Conservation (phyloP, 2,888 invertebrate species). For the Amitus sp. region DNA sequence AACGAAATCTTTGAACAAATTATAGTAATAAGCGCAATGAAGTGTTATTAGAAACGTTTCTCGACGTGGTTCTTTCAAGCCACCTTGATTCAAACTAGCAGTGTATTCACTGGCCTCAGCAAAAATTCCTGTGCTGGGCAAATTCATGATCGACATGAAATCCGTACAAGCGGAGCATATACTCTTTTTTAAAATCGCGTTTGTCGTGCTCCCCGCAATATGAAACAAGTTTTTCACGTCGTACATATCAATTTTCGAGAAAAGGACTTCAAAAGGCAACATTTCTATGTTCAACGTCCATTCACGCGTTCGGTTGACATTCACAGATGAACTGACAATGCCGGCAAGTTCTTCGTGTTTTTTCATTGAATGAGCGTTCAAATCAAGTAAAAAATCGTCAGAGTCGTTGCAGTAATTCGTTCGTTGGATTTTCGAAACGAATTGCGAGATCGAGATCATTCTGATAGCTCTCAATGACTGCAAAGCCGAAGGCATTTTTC, state of each 20-base stretch:
- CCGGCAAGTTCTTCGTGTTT: not conserved
- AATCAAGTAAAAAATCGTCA: slow-evolving; percentile 12
- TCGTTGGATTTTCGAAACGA: slow-evolving; percentile 3
- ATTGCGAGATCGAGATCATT: slow-evolving; percentile 6
- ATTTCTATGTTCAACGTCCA: not conserved
- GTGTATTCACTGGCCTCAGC: not conserved
- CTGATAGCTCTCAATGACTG: not conserved
- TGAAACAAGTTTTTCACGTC: not conserved
- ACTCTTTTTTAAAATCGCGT: not conserved
- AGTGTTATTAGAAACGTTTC: slow-evolving; percentile 7
- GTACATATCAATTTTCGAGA: not conserved
- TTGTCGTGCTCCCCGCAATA: not conserved
- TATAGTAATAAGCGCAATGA: slow-evolving; percentile 11
- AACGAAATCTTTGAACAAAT: not conserved
- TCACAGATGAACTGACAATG: not conserved
- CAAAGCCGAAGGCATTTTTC: slow-evolving; percentile 1
- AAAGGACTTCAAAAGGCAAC: not conserved
- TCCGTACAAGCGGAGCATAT: not conserved
- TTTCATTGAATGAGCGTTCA: not conserved
- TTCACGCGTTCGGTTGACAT: not conserved
- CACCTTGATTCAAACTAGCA: slow-evolving; percentile 4
- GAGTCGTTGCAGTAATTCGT: slow-evolving; percentile 6
- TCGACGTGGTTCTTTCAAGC: slow-evolving; percentile 9
- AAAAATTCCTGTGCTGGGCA: not conserved
- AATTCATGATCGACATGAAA: not conserved